Evolutionary conservation across 2,888 invertebrate species (phyloP).

Genomic region (Homarus gammarus): DNA sequence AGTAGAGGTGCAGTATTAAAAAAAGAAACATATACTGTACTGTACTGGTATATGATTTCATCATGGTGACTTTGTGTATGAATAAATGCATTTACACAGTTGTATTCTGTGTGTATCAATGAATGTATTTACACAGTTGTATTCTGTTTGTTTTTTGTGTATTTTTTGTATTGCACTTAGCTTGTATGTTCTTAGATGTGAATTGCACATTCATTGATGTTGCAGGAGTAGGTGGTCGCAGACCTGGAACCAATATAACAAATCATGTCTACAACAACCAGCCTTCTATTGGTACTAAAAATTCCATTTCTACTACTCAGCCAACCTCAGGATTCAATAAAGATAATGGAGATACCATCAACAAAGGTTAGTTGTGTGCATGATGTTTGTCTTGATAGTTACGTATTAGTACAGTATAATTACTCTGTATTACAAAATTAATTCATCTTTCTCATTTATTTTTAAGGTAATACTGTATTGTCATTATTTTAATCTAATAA

Average conservation of each 20-base stretch:
- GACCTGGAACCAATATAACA: slow-evolving; percentile 68
- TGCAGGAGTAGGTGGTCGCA: slow-evolving; percentile 32
- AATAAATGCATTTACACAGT: background rate
- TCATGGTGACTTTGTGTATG: background rate
- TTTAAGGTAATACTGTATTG: too few species aligned
- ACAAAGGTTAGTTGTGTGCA: slow-evolving; percentile 41
- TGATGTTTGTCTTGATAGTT: too few species aligned
- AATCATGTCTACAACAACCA: slow-evolving; percentile 44
- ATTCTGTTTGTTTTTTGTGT: too few species aligned
- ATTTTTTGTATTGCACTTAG: too few species aligned
- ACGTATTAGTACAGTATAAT: too few species aligned
- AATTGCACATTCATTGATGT: slow-evolving; percentile 19
- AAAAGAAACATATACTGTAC: too few species aligned
- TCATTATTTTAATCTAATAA: too few species aligned
- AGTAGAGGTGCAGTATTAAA: too few species aligned
- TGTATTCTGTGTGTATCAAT: background rate
- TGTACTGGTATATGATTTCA: too few species aligned
- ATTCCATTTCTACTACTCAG: background rate
- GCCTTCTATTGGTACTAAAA: background rate
- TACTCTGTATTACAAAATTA: too few species aligned
- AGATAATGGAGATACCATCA: background rate
- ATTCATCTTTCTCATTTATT: too few species aligned
- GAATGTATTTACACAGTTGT: too few species aligned
- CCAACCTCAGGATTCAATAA: background rate
- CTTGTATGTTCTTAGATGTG: background rate